phyloP scores from a whole-genome alignment of 2,113 vertebrate species.

The Chaenocephalus aceratus region DNA sequence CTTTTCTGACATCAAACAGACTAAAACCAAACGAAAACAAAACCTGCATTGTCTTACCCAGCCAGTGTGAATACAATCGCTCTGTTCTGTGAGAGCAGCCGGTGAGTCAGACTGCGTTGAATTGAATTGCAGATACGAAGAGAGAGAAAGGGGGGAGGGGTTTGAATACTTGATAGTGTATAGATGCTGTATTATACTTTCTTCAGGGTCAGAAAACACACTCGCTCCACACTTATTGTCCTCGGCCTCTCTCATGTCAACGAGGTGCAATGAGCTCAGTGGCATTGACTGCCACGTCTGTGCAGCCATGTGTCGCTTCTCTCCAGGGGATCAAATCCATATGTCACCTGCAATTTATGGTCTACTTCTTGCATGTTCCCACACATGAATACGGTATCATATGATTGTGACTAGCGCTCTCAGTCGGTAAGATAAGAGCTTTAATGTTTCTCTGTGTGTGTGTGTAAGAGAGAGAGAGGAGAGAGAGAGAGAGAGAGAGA shows the following conservation, averaged over 20 bases:
- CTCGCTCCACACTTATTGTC: conserved; percentile 36
- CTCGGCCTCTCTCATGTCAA: conserved; percentile 54
- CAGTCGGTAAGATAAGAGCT: conserved; percentile 34
- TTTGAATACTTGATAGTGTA: background rate
- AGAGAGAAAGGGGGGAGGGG: background rate
- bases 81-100: conserved; percentile 46
- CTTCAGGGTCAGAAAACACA: conserved; percentile 44
- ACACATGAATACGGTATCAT: conserved; percentile 64
- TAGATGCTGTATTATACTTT: conserved; percentile 33
- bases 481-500: too few species aligned
- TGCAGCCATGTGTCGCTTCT: conserved; percentile 30
- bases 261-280: conserved; percentile 48
- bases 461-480: too few species aligned
- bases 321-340: conserved; percentile 53
- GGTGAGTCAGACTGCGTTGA: conserved; percentile 47
- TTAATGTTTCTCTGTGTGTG: conserved; percentile 12
- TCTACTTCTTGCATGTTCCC: conserved; percentile 38
- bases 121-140: conserved; percentile 35
- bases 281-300: conserved; percentile 36
- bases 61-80: conserved; percentile 39
- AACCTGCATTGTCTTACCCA: conserved; percentile 52
- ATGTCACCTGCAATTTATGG: conserved; percentile 60
- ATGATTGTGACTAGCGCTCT: conserved; percentile 17
- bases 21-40: conserved; percentile 52
- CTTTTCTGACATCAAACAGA: conserved; percentile 56